Evolutionary conservation across 37 sponge, comb jelly and placozoan genomes (phyloP).

Genomic region (Halichondria panicea): DNA sequence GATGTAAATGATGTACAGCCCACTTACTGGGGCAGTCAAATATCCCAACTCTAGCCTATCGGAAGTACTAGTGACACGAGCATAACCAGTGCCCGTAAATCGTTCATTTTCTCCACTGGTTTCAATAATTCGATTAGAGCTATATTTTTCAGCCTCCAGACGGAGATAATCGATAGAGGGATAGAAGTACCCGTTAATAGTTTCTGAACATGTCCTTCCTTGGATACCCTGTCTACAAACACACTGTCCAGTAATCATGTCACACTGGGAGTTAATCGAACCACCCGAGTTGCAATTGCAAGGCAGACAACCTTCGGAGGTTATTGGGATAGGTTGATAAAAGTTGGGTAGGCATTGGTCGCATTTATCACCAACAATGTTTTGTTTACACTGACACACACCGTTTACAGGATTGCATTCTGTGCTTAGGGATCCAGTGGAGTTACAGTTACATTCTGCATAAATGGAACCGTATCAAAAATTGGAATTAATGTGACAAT

Average conservation of each 20-base stretch:
- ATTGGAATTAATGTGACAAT: not conserved
- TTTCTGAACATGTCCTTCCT: constrained; percentile 63
- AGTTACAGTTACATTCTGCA: constrained; percentile 71
- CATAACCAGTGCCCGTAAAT: constrained; percentile 60
- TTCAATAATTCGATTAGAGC: constrained; percentile 2
- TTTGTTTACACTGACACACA: constrained; percentile 70
- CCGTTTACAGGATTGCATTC: constrained; percentile 52
- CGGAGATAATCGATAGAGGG: constrained; percentile 48
- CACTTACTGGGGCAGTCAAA: constrained; percentile 42
- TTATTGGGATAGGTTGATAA: constrained; percentile 33
- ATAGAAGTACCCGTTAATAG: constrained; percentile 41
- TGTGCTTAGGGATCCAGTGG: constrained; percentile 14
- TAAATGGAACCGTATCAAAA: not conserved
- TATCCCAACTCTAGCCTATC: constrained; percentile 23
- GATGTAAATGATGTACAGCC: constrained; percentile 35
- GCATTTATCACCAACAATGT: constrained; percentile 78
- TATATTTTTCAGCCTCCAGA: constrained; percentile 49
- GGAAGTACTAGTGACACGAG: constrained; percentile 1
- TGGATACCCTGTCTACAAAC: constrained; percentile 69
- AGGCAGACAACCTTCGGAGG: constrained; percentile 39
- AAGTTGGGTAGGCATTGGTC: constrained; percentile 62
- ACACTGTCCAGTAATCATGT: constrained; percentile 63
- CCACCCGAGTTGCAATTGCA: constrained; percentile 78
- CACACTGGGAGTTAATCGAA: constrained; percentile 27
- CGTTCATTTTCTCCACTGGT: constrained; percentile 16